Base-by-base conservation (phyloP, 1,140 invertebrate genomes). In the Holcopasites calliopsidis region DNA sequence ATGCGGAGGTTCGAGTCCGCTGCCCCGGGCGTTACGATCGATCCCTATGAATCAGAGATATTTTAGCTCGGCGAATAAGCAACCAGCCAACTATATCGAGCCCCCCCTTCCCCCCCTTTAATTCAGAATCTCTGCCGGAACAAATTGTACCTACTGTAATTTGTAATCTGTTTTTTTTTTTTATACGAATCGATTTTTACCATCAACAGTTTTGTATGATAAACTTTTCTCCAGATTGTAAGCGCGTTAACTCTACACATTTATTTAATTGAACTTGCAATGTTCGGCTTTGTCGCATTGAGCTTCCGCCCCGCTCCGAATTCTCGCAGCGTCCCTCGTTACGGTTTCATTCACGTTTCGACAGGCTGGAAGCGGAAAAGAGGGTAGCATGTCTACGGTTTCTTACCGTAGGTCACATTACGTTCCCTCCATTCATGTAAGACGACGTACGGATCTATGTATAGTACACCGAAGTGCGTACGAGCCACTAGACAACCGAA, bases 321-420 rank as follows among this genome's bases (percentile, higher is more conserved):
- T 47, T 71, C 65, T 78, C n/a, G 55, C 40, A 3, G 16, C 28
- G 55, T 23, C 49, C 23, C 47, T 50, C 44, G 64, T 58, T 50
- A 76, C 40, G 62, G 68, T 87, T 87, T 89, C 87, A 88, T 89
- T 90, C 85, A 81, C 66, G n/a, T n/a, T n/a, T n/a, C 57, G 68
- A 73, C 68, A 69, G 68, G 68, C 73, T 68, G 73, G 42, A 40
- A 61, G 69, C 50, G 55, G 28, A 35, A 70, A 35, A n/a, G 47
- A 62, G 77, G 69, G 73, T 71, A 61, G 81, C 85, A 82, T 61
- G 47, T 79, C 77, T 89, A 89, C 68, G 89, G 88, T 84, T 89
- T 89, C 88, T 87, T 85, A 55, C 50, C 86, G 73, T 82, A 84
- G 86, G 76, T 90, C 86, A 68, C 57, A 85, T 90, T 90, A 90